Percentiles rank a stretch among this genome's conserved stretches.
These are phyloP conservation scores for Hartigia nigra DNA, from an alignment of 2,888 invertebrate species.

Conservation along the genomic window DNA sequence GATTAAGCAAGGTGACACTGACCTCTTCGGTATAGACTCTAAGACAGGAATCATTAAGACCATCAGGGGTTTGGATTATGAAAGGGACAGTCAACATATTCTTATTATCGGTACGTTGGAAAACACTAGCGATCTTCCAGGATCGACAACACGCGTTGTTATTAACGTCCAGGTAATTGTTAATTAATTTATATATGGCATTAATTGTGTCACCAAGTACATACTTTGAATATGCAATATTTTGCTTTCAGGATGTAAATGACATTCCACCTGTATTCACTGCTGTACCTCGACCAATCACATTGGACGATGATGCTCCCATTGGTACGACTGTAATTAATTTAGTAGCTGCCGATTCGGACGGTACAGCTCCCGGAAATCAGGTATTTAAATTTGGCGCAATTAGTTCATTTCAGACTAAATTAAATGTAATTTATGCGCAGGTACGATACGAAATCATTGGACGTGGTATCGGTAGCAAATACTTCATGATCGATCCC, in stretches of 20 bases:
- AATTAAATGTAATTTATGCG: background rate
- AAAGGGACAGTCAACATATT: constrained; percentile 78
- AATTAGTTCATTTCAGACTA: background rate
- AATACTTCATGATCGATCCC: constrained; percentile 89
- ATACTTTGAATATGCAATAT: background rate
- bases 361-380: constrained; percentile 88
- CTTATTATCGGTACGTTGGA: constrained; percentile 86
- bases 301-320: constrained; percentile 84
- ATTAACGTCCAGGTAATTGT: constrained; percentile 74
- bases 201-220: background rate
- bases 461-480: constrained; percentile 82
- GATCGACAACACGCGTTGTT: constrained; percentile 80
- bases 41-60: constrained; percentile 84
- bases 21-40: constrained; percentile 85
- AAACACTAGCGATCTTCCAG: constrained; percentile 76
- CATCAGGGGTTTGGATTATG: constrained; percentile 80
- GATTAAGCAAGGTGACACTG: constrained; percentile 83
- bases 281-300: constrained; percentile 83
- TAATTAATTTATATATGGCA: background rate
- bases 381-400: constrained; percentile 66
- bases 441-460: constrained; percentile 79
- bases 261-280: constrained; percentile 91
- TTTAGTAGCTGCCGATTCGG: constrained; percentile 83
- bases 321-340: constrained; percentile 85
- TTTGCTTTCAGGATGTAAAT: constrained; percentile 77